Evolutionary conservation across 2,888 invertebrate species (phyloP).

Genomic region (Perizoma affinitatum): DNA sequence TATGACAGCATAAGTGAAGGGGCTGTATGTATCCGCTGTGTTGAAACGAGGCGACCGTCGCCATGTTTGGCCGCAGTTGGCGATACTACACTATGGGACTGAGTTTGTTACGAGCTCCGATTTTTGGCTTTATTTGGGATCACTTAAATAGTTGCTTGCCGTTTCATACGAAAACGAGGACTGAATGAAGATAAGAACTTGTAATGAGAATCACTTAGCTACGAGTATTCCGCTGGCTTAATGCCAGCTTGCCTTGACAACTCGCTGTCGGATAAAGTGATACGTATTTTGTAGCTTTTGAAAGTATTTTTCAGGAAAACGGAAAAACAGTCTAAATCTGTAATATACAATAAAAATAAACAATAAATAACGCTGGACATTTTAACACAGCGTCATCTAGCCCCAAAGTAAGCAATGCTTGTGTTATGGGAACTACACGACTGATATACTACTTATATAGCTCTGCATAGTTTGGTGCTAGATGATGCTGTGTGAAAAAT

Average conservation of each 20-base stretch:
- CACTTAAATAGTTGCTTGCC: slow-evolving; percentile 1
- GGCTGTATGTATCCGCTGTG: not conserved
- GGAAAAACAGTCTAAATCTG: too few relatives aligned
- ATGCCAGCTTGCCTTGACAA: not conserved
- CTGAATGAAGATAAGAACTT: not conserved
- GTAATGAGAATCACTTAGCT: slow-evolving; percentile 10
- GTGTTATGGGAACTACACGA: not conserved
- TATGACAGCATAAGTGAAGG: too few relatives aligned
- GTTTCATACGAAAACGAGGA: not conserved
- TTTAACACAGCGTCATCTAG: too few relatives aligned
- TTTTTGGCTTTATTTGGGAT: not conserved
- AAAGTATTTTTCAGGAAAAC: too few relatives aligned
- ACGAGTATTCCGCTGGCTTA: not conserved
- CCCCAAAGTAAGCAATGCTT: too few relatives aligned
- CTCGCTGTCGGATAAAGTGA: not conserved
- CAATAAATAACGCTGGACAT: too few relatives aligned
- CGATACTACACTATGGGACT: not conserved
- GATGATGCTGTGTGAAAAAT: too few relatives aligned
- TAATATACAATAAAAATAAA: too few relatives aligned
- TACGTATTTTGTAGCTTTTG: not conserved
- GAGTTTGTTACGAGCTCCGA: not conserved
- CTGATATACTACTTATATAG: too few relatives aligned
- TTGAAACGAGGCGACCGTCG: not conserved
- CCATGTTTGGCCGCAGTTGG: not conserved
- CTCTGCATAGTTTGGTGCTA: too few relatives aligned